Base-by-base conservation (phyloP, 37 sponge, comb jelly and placozoan genomes). In the Agelas oroides region DNA sequence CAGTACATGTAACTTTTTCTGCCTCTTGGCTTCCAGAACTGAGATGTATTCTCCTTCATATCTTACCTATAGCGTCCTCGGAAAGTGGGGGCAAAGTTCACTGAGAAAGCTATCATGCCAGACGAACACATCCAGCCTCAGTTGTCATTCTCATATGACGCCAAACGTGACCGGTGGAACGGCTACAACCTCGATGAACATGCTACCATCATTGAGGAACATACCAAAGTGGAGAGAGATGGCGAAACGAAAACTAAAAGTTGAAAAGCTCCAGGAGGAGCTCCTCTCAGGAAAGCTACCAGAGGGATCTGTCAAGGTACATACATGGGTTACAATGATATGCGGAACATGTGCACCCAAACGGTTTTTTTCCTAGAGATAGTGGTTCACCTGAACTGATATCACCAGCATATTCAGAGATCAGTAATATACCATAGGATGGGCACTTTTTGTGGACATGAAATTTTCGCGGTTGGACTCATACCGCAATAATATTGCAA, bases 221-320 rank as follows among this genome's bases (percentile, higher is more conserved):
- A 87, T 75, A 16, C 54, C 24, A 86, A 93, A 40, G 57, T 96
- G 2, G 88, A 92, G n/a, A n/a, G n/a, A n/a, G 59, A 82, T 88
- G 82, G 97, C 97, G 27, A 96, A 96, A 77, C 65, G 90, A 36
- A 91, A 96, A 23, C 86, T 99, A 52, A 99, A 99, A 60, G 93
- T 91, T 30, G 97, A 99, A 75, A 81, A 77, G 31, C 82, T 99
- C 8, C 89, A 96, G 59, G 46, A 66, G 6, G 94, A 96, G 76
- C 86, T 95, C 27, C 59, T 86, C 30, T 80, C 86, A 20, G 89
- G 91, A 2, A 82, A 89, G 32, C 71, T 93, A 5, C 65, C 89
- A 31, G 89, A 93, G 71, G 72, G 64, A 19, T 70, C 84, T 60
- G 76, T 87, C 28, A 81, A 77, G 71, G 81, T 79, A 52, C 19